Base-by-base conservation (phyloP, 2,888 invertebrate species). In the Apodemia duryi region DNA sequence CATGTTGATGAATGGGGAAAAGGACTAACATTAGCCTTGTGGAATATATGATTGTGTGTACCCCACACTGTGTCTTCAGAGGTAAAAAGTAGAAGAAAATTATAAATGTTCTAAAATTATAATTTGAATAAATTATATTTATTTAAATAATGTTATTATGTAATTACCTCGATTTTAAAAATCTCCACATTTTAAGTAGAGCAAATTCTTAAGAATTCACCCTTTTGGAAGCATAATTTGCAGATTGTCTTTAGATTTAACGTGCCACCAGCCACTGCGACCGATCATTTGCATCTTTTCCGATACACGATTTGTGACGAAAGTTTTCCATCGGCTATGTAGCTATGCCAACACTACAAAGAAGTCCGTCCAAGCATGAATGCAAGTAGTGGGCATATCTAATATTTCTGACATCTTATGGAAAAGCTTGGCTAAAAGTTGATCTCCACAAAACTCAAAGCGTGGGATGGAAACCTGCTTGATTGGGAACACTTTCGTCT, bases 1-100 rank as follows among this genome's bases (percentile, higher is more conserved):
- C 67, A 81, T 88, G 83, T 71, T 88, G 2, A 88, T 88, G 86
- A 73, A 74, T n/a, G 73, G 72, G 9, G 13, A 61, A n/a, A 41
- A 41, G 52, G 13, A 46, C 60, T 57, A 29, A 62, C 5, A 9
- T 21, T 52, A 28, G 21, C 28, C 11, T 1, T 21, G 9, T 52
- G 52, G 43, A 11, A 4, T 43, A 43, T 10, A 7, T 7, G 7
- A 41, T 6, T 41, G 41, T 6, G 38, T 2, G 32, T 32, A 38
- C 7, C 21, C 21, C 21, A 7, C 6, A 38, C 38, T 38, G 38
- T 38, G 38, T 9, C 38, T 6, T 38, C 7, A 38, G 38, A 38
- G 9, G 38, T 38, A 7, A 38, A 1, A 38, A 9, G 1, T 2
- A 10, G 9, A 6, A 41, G 41, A 41, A 41, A 9, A 41, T 41